These are phyloP conservation scores for Columba janthina DNA, from an alignment of 2,113 vertebrate species.

Conservation along the genomic window DNA sequence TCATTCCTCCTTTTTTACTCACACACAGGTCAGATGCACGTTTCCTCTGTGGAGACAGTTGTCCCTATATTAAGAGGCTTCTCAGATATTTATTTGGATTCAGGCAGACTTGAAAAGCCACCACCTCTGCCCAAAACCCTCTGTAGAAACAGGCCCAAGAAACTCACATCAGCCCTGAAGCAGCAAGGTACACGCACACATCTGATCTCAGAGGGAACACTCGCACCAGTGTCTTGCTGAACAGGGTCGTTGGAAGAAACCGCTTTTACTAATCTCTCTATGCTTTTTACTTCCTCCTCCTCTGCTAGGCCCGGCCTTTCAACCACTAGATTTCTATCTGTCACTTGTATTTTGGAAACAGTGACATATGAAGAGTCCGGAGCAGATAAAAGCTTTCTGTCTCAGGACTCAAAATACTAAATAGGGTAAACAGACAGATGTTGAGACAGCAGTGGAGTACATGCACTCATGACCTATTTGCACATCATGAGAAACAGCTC, in stretches of 20 bases:
- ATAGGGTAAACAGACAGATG: background rate
- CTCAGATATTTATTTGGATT: background rate
- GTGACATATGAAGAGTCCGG: background rate
- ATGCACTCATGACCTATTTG: background rate
- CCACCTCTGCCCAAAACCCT: background rate
- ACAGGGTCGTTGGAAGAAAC: background rate
- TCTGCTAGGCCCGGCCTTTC: slow-evolving; percentile 6
- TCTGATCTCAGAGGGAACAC: background rate
- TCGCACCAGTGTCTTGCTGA: background rate
- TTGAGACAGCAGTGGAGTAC: background rate
- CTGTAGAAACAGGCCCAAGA: background rate
- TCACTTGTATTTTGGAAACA: slow-evolving; percentile 18
- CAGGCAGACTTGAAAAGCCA: background rate
- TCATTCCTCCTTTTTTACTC: background rate
- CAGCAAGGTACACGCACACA: background rate
- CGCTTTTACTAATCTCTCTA: background rate
- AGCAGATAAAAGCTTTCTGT: slow-evolving; percentile 32
- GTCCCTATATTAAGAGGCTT: background rate
- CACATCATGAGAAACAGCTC: slow-evolving; percentile 25
- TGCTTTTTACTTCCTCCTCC: background rate
- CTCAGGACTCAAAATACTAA: background rate
- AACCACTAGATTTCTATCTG: slow-evolving; percentile 22
- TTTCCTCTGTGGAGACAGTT: background rate
- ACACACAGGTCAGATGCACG: background rate
- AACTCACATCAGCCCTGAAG: background rate